Base-by-base conservation (phyloP, 2,888 invertebrate species). In the Acrocyrtus sp. region DNA sequence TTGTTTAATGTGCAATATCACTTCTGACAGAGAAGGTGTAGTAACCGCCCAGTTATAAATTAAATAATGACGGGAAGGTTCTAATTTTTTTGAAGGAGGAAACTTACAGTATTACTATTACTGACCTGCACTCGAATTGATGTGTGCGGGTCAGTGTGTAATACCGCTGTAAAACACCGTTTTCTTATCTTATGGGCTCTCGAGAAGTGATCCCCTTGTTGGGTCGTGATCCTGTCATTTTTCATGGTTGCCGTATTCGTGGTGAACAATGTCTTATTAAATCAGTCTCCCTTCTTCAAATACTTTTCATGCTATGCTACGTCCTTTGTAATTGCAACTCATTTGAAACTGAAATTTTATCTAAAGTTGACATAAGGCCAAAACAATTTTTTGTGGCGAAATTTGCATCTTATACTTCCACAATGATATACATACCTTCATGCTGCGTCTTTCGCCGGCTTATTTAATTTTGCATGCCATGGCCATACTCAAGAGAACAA, bases 31-130 rank as follows among this genome's bases (percentile, higher is more conserved):
- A 56, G 39, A 24, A n/a, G n/a, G n/a, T n/a, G 34, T 27, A 58
- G 58, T 51, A 51, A 41, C 67, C 50, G 58, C 58, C 67, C 56
- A 66, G 56, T 48, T 39, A 67, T 67, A 67, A 66, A 67, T 67
- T 58, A 67, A 45, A 67, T 67, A 67, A 58, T 67, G 67, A 50
- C 58, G 58, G 67, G 58, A 58, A 66, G 50, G 65, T 26, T 3
- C 24, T 22, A 48, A 48, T 57, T 45, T 39, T 43, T 65, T 67
- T 65, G 39, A 50, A 41, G 57, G 39, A 58, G 43, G 51, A 21
- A 54, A 21, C 67, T n/a, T n/a, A n/a, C n/a, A n/a, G n/a, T n/a
- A n/a, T n/a, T n/a, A n/a, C n/a, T n/a, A 67, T 51, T 51, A 67
- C 67, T 67, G 67, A 67, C 67, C 67, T 67, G 67, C 67, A 51